These are phyloP conservation scores for Coreius guichenoti DNA, from an alignment of 2,797 vertebrate species.

Conservation along the genomic window DNA sequence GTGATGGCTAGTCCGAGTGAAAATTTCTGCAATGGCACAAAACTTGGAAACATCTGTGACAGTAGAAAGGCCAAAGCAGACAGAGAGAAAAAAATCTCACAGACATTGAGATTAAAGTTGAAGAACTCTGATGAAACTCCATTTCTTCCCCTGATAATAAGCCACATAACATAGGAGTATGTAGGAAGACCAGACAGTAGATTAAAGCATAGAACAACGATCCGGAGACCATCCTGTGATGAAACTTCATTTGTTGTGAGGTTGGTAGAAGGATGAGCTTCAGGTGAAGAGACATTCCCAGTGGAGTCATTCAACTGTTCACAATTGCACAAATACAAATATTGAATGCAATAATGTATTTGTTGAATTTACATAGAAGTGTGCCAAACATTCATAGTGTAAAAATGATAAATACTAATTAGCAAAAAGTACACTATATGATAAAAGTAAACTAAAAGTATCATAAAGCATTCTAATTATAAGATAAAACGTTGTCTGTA, in stretches of 20 bases:
- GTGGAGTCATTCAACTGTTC: background rate
- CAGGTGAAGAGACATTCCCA: background rate
- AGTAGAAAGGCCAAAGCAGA: background rate
- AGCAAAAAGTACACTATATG: background rate
- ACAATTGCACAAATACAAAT: background rate
- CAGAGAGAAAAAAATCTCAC: background rate
- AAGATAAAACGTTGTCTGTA: background rate
- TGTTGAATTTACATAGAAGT: background rate
- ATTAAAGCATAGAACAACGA: background rate
- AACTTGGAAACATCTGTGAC: background rate
- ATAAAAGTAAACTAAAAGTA: background rate
- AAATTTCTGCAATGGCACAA: background rate
- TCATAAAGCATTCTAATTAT: background rate
- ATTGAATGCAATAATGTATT: background rate
- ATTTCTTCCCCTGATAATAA: constrained; percentile 2
- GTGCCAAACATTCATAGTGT: background rate
- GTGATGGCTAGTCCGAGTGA: background rate
- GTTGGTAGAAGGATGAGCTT: background rate
- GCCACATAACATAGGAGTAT: background rate
- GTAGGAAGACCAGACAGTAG: background rate
- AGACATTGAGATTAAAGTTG: background rate
- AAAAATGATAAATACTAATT: background rate
- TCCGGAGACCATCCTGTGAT: background rate
- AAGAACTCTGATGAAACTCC: background rate
- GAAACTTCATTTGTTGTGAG: background rate